phyloP scores from a whole-genome alignment of 53 echinoderm and acorn worm species.

The Henricia sp. region DNA sequence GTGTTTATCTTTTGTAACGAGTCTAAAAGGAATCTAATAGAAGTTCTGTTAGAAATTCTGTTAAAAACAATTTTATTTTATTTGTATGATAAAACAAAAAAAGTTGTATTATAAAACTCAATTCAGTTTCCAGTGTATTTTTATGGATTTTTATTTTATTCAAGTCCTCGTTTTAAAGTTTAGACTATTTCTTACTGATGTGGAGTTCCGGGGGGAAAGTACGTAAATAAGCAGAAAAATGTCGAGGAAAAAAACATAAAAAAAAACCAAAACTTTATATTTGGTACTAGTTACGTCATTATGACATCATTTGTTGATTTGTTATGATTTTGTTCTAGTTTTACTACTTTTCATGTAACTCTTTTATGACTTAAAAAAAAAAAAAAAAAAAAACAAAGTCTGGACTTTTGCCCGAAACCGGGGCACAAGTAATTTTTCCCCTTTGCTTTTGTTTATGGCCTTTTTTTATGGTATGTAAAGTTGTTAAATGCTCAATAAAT shows the following conservation, averaged over 20 bases:
- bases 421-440: too few species aligned
- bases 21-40: too few species aligned
- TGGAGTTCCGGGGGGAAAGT: too few species aligned
- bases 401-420: too few species aligned
- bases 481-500: slow-evolving; percentile 9
- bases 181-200: background rate
- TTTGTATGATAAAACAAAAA: background rate
- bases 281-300: background rate
- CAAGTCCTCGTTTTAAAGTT: background rate
- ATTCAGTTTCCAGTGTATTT: background rate
- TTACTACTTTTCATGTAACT: background rate
- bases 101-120: background rate
- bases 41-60: too few species aligned
- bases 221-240: too few species aligned
- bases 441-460: too few species aligned
- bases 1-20: too few species aligned
- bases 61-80: too few species aligned
- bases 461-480: background rate
- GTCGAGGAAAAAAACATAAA: too few species aligned
- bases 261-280: too few species aligned
- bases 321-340: background rate
- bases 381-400: too few species aligned
- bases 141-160: background rate
- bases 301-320: background rate
- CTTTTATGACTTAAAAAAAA: background rate